These are phyloP conservation scores for Amblyopsis rosae DNA, from an alignment of 2,113 vertebrate genomes.

Conservation along the genomic window DNA sequence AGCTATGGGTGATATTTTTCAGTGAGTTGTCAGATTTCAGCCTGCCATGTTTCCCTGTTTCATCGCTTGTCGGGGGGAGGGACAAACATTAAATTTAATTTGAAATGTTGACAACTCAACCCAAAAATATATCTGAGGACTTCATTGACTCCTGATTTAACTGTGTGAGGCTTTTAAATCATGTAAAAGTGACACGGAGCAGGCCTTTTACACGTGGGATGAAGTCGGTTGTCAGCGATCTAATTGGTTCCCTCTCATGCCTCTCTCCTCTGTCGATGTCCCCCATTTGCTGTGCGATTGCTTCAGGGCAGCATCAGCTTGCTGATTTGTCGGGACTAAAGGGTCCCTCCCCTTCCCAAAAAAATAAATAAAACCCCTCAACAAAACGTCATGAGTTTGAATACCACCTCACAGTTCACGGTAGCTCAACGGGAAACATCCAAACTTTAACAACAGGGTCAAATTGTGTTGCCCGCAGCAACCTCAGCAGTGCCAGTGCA, in stretches of 20 bases:
- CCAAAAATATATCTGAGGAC: slow-evolving; percentile 84
- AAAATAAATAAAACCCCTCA: not conserved
- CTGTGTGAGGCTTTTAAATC: slow-evolving; percentile 79
- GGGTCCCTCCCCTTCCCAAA: slow-evolving; percentile 34
- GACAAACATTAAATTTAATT: slow-evolving; percentile 28
- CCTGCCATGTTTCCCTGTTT: slow-evolving; percentile 30
- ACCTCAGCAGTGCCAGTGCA: slow-evolving; percentile 76
- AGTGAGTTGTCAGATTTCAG: slow-evolving; percentile 85
- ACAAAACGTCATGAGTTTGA: slow-evolving; percentile 29
- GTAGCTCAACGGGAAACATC: slow-evolving; percentile 45
- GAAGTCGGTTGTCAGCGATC: slow-evolving; percentile 77
- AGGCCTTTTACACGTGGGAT: slow-evolving; percentile 78
- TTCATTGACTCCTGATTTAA: slow-evolving; percentile 84
- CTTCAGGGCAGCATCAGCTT: slow-evolving; percentile 77
- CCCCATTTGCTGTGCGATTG: slow-evolving; percentile 76
- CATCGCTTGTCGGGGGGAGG: slow-evolving; percentile 37
- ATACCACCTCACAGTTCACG: slow-evolving; percentile 42
- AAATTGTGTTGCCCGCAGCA: slow-evolving; percentile 75
- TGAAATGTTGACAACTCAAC: slow-evolving; percentile 85
- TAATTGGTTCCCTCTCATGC: slow-evolving; percentile 74
- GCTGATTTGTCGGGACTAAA: slow-evolving; percentile 57
- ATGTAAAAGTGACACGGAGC: slow-evolving; percentile 77
- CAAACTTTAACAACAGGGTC: slow-evolving; percentile 36
- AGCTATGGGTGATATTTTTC: slow-evolving; percentile 84
- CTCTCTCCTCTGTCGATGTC: slow-evolving; percentile 74